Conservation (phyloP, 2,888 invertebrate species). For the Amphipoea oculea region DNA sequence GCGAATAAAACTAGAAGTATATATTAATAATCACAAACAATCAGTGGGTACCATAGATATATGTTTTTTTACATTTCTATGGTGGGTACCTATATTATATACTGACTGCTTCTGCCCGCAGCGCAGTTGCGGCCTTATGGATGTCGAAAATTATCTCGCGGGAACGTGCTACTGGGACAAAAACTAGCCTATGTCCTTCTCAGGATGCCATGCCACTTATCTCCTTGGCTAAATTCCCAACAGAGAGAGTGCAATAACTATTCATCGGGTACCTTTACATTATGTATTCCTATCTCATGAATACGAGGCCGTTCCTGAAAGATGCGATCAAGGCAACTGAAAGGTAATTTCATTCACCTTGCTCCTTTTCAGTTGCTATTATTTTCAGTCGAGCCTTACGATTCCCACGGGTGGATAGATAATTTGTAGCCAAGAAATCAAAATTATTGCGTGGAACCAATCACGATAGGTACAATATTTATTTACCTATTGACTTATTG, state of each 20-base stretch:
- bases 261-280: neutral
- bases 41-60: neutral
- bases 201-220: no score
- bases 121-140: no score
- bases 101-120: no score
- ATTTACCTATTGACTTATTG: neutral
- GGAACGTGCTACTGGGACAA: no score
- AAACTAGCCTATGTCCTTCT: no score
- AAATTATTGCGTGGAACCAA: neutral
- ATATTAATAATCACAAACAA: neutral
- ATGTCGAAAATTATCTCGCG: no score
- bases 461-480: neutral
- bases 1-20: no score
- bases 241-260: neutral
- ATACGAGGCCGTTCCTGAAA: conserved; percentile 13
- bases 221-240: no score
- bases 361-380: neutral
- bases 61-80: no score
- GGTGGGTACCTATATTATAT: neutral
- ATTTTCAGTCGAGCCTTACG: conserved; percentile 8
- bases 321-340: conserved; percentile 34
- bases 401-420: conserved; percentile 1
- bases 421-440: conserved; percentile 8
- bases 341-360: conserved; percentile 20
- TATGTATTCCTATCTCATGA: conserved; percentile 1